These are phyloP conservation scores for Platanista minor DNA, from an alignment of 2,113 vertebrate species.

Conservation along the genomic window DNA sequence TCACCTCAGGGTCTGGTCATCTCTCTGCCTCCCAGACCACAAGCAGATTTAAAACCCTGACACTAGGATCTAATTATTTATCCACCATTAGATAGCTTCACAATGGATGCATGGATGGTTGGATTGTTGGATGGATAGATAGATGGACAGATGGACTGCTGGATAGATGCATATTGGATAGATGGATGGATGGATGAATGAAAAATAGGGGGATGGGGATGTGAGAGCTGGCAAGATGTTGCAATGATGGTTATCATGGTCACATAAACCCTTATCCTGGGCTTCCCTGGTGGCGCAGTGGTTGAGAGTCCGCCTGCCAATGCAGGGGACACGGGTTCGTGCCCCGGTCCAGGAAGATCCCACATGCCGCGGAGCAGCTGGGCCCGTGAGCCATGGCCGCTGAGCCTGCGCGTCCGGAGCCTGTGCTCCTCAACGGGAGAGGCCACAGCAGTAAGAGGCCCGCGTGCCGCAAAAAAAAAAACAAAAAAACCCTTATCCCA, in stretches of 20 bases:
- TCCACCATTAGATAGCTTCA: neutral
- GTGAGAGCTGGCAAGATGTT: neutral
- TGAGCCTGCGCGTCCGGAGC: too few relatives aligned
- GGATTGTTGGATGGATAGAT: neutral
- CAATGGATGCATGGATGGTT: neutral
- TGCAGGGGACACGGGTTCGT: too few relatives aligned
- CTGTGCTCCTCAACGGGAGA: too few relatives aligned
- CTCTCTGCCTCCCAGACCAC: neutral
- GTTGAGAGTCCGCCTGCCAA: too few relatives aligned
- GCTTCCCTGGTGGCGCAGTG: too few relatives aligned
- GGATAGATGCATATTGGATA: neutral
- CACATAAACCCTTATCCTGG: neutral
- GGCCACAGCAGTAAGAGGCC: too few relatives aligned
- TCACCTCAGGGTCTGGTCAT: neutral
- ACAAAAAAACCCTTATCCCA: too few relatives aligned
- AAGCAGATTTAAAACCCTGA: neutral
- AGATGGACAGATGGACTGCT: neutral
- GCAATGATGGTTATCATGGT: neutral
- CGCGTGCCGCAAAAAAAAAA: too few relatives aligned
- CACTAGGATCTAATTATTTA: neutral
- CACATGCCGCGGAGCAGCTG: too few relatives aligned
- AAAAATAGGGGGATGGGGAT: neutral
- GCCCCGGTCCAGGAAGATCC: too few relatives aligned
- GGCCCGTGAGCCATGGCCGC: too few relatives aligned
- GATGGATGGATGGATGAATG: too few relatives aligned